Evolutionary conservation across 2,888 invertebrate species (phyloP).

Genomic region (Vesta saturnalis): DNA sequence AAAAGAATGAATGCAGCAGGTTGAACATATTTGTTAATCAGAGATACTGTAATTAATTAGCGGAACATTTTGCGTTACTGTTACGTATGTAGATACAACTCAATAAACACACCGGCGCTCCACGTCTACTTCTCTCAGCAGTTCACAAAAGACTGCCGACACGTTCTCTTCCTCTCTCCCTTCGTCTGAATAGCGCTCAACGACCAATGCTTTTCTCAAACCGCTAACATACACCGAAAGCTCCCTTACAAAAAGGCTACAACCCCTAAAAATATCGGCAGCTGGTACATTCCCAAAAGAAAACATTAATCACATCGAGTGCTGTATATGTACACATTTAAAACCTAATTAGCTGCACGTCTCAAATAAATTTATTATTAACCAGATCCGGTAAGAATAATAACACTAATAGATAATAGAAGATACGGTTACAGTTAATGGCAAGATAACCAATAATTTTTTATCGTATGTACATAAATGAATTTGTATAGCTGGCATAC

Average conservation of each 20-base stretch:
- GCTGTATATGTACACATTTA: conserved; percentile 30
- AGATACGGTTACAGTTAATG: not conserved
- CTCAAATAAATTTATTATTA: conserved; percentile 31
- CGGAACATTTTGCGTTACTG: conserved; percentile 21
- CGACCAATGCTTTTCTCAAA: conserved; percentile 52
- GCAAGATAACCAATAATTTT: not conserved
- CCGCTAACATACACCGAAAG: conserved; percentile 61
- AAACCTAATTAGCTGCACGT: conserved; percentile 33
- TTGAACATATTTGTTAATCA: conserved; percentile 21
- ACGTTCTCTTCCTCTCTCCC: conserved; percentile 45
- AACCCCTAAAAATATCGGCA: conserved; percentile 61
- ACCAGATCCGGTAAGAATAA: conserved; percentile 12
- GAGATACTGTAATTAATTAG: conserved; percentile 26
- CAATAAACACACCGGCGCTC: conserved; percentile 30
- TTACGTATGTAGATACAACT: conserved; percentile 34
- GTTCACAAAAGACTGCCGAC: conserved; percentile 56
- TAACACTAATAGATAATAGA: conserved; percentile 4
- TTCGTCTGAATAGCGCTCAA: conserved; percentile 39
- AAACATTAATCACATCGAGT: conserved; percentile 22
- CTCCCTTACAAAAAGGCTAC: conserved; percentile 60
- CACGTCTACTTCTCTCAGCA: conserved; percentile 50
- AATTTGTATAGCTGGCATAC: not conserved
- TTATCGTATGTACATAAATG: not conserved
- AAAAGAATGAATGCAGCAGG: not conserved
- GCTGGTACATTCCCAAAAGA: conserved; percentile 51